Evolutionary conservation across 2,888 invertebrate genomes (phyloP), one percentile per base, ranked within the genome.

Genomic region (Taphrorychus bicolor): DNA sequence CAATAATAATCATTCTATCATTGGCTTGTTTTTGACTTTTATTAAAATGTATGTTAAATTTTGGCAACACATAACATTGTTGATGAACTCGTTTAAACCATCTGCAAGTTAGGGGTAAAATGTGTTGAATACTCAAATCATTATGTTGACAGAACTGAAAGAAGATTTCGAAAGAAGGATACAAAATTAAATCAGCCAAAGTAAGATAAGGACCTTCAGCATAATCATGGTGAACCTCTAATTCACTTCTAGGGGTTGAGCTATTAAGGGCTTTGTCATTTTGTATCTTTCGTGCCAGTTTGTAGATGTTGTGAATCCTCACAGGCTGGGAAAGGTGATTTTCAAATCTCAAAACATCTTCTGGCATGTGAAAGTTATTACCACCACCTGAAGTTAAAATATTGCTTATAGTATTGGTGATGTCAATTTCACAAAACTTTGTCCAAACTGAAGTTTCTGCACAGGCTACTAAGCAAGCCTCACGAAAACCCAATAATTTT

Each of bases 401-500:
- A n/a, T 82, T 76, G 69, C 85, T 85, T 0, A 90, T 82, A 0
- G 89, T 86, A 59, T 83, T 80, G 9, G 92, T 86, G 48, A 95
- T 83, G 78, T 95, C 93, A 2, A 92, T 85, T 84, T 97, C 97
- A 84, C 97, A 97, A 79, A 95, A 95, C 76, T 91, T 91, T 0
- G 96, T 97, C 96, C 95, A 96, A 41, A 92, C 85, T 5, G 95
- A 94, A 5, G 88, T 87, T 82, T 95, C 95, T 21, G 93, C 90
- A 59, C 94, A 93, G 1, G 94, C 91, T 75, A 92, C 86, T 11
- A 95, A 83, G 76, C 94, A 94, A 59, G 91, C 88, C 69, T 87
- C 88, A 68, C 93, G 89, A 77, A 94, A 95, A 0, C 95, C 94
- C 11, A 95, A 83, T 45, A 94, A 81, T 56, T 84, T 83, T 49